Conservation (phyloP, 92 coral and sea anemone species). For the Isaurus tuberculatus region DNA sequence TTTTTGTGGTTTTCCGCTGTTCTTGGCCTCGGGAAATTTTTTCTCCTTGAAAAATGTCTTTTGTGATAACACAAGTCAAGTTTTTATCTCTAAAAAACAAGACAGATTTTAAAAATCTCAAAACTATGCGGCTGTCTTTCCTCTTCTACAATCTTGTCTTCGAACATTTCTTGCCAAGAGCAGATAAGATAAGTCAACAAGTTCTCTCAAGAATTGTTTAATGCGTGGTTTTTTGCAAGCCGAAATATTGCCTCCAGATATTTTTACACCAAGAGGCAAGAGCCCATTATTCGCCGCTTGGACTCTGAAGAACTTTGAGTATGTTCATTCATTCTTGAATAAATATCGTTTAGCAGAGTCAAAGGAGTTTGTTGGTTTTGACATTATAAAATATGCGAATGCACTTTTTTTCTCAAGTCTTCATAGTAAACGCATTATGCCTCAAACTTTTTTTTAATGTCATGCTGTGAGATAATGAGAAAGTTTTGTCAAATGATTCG, state of each 20-base stretch:
- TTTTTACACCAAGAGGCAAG: not conserved
- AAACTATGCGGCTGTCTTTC: not conserved
- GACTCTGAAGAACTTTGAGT: not conserved
- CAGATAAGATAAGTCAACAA: not conserved
- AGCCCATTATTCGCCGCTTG: not conserved
- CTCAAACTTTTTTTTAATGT: not conserved
- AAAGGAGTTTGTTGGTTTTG: not conserved
- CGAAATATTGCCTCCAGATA: not conserved
- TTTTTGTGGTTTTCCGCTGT: constrained; percentile 20
- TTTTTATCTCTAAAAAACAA: not conserved
- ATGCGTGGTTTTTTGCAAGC: not conserved
- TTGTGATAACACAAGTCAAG: constrained; percentile 12
- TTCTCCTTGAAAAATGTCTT: not conserved
- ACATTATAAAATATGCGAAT: not conserved
- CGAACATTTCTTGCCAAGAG: not conserved
- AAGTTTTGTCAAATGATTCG: constrained; percentile 17
- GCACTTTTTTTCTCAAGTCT: not conserved
- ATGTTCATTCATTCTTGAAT: no score
- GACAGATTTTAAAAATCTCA: not conserved
- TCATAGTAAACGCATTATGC: not conserved
- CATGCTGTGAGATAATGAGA: constrained; percentile 35
- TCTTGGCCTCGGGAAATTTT: not conserved
- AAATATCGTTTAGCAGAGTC: not conserved
- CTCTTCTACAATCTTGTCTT: not conserved
- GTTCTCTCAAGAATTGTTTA: not conserved